Conservation (phyloP, 2,113 vertebrate species). For the Scartelaos histophorus region DNA sequence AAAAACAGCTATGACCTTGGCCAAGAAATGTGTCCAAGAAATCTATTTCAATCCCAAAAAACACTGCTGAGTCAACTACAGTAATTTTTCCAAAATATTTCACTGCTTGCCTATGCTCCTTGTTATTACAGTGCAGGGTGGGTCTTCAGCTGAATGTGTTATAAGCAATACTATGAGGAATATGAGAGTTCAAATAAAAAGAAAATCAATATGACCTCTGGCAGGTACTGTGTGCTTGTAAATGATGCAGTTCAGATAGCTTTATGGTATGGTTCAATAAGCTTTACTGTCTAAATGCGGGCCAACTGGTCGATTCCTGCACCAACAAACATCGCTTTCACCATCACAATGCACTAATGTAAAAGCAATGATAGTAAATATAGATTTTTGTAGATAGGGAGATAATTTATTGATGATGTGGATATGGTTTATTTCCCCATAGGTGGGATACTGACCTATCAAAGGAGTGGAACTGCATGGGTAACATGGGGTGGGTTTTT, state of each 20-base stretch:
- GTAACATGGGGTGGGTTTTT: conserved; percentile 93
- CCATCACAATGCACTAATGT: background rate
- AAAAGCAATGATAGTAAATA: background rate
- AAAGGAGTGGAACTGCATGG: conserved; percentile 99
- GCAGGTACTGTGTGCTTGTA: conserved; percentile 6
- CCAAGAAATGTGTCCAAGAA: background rate
- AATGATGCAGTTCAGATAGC: conserved; percentile 8
- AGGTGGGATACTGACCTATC: conserved; percentile 83
- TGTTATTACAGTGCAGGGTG: background rate
- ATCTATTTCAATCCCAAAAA: background rate
- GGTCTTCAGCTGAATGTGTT: conserved; percentile 3
- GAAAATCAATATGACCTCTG: conserved; percentile 1
- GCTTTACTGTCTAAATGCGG: background rate
- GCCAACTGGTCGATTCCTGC: background rate
- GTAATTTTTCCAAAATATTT: background rate
- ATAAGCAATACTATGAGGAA: background rate
- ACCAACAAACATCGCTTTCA: background rate
- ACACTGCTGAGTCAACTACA: background rate
- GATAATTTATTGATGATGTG: background rate
- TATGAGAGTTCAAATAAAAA: conserved; percentile 9
- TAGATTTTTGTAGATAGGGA: background rate
- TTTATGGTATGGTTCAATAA: background rate
- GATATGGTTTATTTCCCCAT: background rate
- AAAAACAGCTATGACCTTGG: background rate
- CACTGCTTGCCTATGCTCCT: background rate